Evolutionary conservation across 2,113 vertebrate species (phyloP).

Genomic region (Chinchilla lanigera): DNA sequence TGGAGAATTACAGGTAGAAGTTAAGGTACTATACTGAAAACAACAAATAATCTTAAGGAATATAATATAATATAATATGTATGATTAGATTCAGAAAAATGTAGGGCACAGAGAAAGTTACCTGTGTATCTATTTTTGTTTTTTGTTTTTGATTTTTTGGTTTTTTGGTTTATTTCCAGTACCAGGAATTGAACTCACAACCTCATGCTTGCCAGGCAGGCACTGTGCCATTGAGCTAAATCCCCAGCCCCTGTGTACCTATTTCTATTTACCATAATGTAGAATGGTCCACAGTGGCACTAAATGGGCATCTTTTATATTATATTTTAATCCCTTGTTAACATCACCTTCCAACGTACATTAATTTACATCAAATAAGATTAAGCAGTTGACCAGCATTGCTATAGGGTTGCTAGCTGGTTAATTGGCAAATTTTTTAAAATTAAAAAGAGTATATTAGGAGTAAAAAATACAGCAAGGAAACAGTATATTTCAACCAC

Average conservation of each 20-base stretch:
- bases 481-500: not conserved
- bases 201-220: too few relatives aligned
- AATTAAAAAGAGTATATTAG: not conserved
- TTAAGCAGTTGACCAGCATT: not conserved
- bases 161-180: too few relatives aligned
- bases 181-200: too few relatives aligned
- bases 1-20: not conserved
- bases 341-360: not conserved
- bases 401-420: not conserved
- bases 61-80: not conserved
- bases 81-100: not conserved
- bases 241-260: not conserved
- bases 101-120: not conserved
- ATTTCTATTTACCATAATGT: not conserved
- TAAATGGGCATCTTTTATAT: not conserved
- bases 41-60: not conserved
- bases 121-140: not conserved
- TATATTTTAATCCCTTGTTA: not conserved
- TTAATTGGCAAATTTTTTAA: not conserved
- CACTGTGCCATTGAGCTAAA: too few relatives aligned
- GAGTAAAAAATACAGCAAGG: not conserved
- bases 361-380: not conserved
- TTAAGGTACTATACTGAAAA: not conserved
- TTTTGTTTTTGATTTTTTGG: too few relatives aligned
- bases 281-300: not conserved